These are phyloP conservation scores for Melanotus villosus DNA, from an alignment of 2,888 invertebrate species.

Conservation along the genomic window DNA sequence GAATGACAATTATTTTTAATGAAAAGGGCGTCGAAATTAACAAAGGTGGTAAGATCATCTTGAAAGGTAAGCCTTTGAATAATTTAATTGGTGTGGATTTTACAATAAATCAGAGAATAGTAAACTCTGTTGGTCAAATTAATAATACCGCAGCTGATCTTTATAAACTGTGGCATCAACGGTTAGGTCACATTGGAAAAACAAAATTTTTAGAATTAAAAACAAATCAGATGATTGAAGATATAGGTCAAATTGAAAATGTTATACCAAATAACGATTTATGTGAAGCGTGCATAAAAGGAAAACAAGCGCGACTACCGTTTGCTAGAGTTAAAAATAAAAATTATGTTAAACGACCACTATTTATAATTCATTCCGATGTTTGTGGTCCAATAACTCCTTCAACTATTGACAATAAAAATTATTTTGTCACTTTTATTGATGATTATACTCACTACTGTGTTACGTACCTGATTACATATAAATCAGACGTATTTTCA, in stretches of 20 bases:
- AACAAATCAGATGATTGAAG: not conserved
- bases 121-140: too few species aligned
- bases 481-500: slow-evolving; percentile 45
- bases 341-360: slow-evolving; percentile 31
- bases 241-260: not conserved
- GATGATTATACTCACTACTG: slow-evolving; percentile 45
- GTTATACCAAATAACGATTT: slow-evolving; percentile 31
- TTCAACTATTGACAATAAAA: slow-evolving; percentile 36
- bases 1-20: not conserved
- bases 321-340: slow-evolving; percentile 38
- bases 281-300: slow-evolving; percentile 32
- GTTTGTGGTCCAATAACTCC: slow-evolving; percentile 44
- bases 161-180: slow-evolving; percentile 7
- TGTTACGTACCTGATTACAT: slow-evolving; percentile 40
- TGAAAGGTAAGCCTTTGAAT: not conserved
- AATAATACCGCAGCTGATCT: not conserved
- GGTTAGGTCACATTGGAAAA: slow-evolving; percentile 11
- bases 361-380: slow-evolving; percentile 38
- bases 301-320: slow-evolving; percentile 16
- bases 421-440: slow-evolving; percentile 32
- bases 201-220: slow-evolving; percentile 26
- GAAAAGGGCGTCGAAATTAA: too few species aligned
- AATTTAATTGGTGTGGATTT: not conserved
- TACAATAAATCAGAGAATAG: too few species aligned
- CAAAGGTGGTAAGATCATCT: not conserved